Base-by-base conservation (phyloP, 2,888 invertebrate genomes). In the Polylopha cassiicola region DNA sequence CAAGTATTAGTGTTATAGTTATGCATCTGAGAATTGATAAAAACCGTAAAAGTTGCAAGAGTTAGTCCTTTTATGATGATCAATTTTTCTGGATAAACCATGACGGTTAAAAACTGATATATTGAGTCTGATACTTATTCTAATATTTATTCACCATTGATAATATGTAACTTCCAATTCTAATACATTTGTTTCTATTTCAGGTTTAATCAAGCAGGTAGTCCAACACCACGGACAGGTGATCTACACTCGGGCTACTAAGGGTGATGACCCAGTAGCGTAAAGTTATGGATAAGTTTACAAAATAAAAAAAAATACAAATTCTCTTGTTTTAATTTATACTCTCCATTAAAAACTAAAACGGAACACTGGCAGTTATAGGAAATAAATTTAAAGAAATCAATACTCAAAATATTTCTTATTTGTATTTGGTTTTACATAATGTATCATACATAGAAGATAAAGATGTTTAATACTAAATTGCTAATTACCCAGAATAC, bases 181-280 rank as follows among this genome's bases (percentile, higher is more conserved):
- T 15, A 24, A 30, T 39, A 11, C 9, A 9, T 31, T 30, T 3
- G 15, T 24, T 34, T 47, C 51, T 37, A 55, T 78, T 67, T 1
- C 86, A 95, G 95, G 97, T 69, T 85, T 97, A 65, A 98, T 99
- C 73, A 95, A 94, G 73, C 95, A 95, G 82, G 97, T 99, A 50
- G 95, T 97, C 44, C 95, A 97, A 78, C 98, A 99, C 81, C 95
- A 95, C 76, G 95, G 97, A 34, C 99, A 99, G 86, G 89, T 97
- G 50, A 98, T 99, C 77, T 99, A 98, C 89, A 99, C 98, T 17
- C 89, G 98, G 73, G 94, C 96, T 41, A 98, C 97, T 26, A 98
- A 98, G 88, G 95, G 93, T 61, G 97, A 97, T 72, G 97, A 96
- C 71, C 91, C 90, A 46, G 90, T 88, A 65, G 90, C 91, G 61